Evolutionary conservation across 2,113 vertebrate genomes (phyloP).

Genomic region (Vulpes ferrilata): DNA sequence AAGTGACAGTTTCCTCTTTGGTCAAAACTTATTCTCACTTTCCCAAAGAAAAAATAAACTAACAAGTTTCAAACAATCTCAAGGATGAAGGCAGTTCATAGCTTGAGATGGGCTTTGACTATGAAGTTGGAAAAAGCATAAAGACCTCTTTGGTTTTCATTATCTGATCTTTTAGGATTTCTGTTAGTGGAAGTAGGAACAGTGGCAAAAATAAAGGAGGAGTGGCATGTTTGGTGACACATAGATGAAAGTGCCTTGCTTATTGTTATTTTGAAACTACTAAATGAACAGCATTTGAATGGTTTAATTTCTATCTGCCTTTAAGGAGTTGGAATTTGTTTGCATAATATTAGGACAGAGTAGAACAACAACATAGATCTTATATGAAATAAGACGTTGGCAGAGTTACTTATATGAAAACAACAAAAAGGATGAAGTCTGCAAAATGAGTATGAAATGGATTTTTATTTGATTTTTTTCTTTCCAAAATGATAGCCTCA

Average conservation of each 20-base stretch:
- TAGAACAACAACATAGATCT: conserved; percentile 3
- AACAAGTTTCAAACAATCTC: not conserved
- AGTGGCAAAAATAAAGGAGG: not conserved
- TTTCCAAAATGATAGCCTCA: conserved; percentile 63
- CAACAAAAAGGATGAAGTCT: conserved; percentile 47
- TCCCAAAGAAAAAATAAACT: conserved; percentile 31
- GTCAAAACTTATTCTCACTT: conserved; percentile 26
- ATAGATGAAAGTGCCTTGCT: not conserved
- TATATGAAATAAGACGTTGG: not conserved
- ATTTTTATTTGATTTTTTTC: conserved; percentile 55
- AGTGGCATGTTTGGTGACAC: not conserved
- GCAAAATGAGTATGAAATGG: conserved; percentile 5
- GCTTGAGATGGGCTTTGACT: not conserved
- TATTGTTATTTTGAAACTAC: conserved; percentile 42
- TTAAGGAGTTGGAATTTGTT: conserved; percentile 46
- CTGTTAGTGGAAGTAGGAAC: not conserved
- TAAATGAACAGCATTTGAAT: conserved; percentile 30
- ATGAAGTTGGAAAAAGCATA: not conserved
- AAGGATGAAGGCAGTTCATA: not conserved
- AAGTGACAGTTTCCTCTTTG: not conserved
- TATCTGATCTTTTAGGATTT: not conserved
- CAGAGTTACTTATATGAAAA: not conserved
- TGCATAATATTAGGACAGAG: not conserved
- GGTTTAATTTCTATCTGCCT: conserved; percentile 41
- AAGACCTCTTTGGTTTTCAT: not conserved